Evolutionary conservation across 2,888 invertebrate species (phyloP).

Genomic region (Pheosia gnoma): DNA sequence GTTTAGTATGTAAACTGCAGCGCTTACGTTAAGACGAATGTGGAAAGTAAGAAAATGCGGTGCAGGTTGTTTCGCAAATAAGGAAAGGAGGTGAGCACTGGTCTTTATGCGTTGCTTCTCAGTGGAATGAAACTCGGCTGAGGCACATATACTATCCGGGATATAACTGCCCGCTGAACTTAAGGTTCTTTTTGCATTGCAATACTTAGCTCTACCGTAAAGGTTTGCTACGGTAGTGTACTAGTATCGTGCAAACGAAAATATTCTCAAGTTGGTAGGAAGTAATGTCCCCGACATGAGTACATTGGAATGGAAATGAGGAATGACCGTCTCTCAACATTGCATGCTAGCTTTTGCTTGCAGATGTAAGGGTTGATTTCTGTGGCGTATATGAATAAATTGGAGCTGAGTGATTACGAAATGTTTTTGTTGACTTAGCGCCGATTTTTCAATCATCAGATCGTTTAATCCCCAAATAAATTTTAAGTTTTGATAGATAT

Average conservation of each 20-base stretch:
- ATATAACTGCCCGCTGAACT: too few relatives aligned
- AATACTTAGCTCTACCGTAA: too few relatives aligned
- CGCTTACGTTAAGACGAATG: conserved; percentile 37
- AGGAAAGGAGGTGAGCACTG: conserved; percentile 40
- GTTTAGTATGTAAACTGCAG: conserved; percentile 37
- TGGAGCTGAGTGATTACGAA: neutral
- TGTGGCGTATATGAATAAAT: neutral
- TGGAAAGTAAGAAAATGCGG: conserved; percentile 51
- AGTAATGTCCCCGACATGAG: neutral
- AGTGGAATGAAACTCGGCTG: conserved; percentile 22
- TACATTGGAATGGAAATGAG: conserved; percentile 41
- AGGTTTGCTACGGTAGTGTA: too few relatives aligned
- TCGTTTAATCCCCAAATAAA: too few relatives aligned
- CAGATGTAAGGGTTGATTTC: conserved; percentile 22
- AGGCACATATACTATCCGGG: neutral
- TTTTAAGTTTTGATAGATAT: too few relatives aligned
- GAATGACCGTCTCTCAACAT: conserved; percentile 43
- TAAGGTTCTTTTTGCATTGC: too few relatives aligned
- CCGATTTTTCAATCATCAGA: too few relatives aligned
- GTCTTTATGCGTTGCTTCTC: conserved; percentile 35
- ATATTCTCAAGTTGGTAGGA: too few relatives aligned
- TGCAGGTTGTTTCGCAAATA: conserved; percentile 46
- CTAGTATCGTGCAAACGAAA: too few relatives aligned
- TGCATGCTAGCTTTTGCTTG: conserved; percentile 25
- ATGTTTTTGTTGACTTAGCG: neutral